These are phyloP conservation scores for Lepidocyrtoides sp. DNA, from an alignment of 2,888 invertebrate species.

Conservation along the genomic window DNA sequence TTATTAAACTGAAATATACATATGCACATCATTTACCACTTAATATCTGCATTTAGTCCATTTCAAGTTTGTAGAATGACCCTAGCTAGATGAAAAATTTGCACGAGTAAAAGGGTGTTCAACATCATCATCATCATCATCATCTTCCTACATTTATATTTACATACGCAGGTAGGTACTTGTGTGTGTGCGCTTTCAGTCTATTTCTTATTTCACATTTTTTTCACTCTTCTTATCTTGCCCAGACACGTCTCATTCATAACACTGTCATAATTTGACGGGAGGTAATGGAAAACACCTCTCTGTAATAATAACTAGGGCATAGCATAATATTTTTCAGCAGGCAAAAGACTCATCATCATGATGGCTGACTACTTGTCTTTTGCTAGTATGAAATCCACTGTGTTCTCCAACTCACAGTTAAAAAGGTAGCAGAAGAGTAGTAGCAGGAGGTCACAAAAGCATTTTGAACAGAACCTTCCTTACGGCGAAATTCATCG, in stretches of 20 bases:
- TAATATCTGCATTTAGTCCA: no score
- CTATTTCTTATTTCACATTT: neutral
- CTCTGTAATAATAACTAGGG: neutral
- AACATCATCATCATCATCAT: no score
- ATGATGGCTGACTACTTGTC: neutral
- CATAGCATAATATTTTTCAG: slow-evolving; percentile 4
- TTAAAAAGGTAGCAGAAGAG: neutral
- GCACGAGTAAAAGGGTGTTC: no score
- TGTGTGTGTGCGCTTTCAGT: no score
- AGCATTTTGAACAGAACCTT: slow-evolving; percentile 5
- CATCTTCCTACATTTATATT: neutral
- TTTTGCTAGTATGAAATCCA: neutral
- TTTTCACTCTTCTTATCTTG: neutral
- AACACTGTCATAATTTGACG: slow-evolving; percentile 21
- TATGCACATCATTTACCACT: no score
- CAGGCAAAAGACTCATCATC: neutral
- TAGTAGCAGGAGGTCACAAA: slow-evolving; percentile 21
- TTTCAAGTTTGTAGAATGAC: no score
- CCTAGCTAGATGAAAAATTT: no score
- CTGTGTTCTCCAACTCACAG: neutral
- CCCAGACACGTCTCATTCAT: slow-evolving; percentile 1
- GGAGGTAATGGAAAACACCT: slow-evolving; percentile 28
- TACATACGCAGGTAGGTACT: neutral
- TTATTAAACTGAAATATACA: neutral
- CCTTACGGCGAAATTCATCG: slow-evolving; percentile 35